These are phyloP conservation scores for Gobionotothen gibberifrons DNA, from an alignment of 2,797 vertebrate genomes.

Conservation along the genomic window DNA sequence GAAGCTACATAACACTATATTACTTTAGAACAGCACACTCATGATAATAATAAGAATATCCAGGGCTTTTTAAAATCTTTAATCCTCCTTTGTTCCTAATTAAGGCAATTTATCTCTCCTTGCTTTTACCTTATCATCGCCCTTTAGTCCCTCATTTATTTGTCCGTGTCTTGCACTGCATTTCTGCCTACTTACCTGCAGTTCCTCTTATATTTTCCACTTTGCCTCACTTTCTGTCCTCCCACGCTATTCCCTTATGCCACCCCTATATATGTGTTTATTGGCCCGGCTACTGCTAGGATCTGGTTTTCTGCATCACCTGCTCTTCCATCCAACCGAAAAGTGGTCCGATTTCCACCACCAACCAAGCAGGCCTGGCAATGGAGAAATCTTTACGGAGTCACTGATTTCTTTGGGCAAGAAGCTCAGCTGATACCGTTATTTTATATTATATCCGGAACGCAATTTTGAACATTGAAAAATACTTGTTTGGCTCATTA, in stretches of 20 bases:
- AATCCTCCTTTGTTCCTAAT: constrained; percentile 63
- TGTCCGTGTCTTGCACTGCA: neutral
- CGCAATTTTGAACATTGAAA: neutral
- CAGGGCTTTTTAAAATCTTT: constrained; percentile 19
- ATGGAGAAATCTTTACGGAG: constrained; percentile 18
- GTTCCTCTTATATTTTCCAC: constrained; percentile 25
- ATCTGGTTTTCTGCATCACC: constrained; percentile 60
- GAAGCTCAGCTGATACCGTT: neutral
- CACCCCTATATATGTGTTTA: neutral
- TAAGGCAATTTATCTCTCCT: constrained; percentile 38
- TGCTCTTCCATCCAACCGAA: constrained; percentile 31
- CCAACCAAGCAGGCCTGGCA: constrained; percentile 11
- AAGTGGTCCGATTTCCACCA: constrained; percentile 19
- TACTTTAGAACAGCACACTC: constrained; percentile 27
- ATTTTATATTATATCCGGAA: neutral
- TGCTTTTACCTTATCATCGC: constrained; percentile 41
- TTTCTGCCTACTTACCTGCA: constrained; percentile 33
- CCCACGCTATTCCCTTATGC: constrained; percentile 32
- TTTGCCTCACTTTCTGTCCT: constrained; percentile 42
- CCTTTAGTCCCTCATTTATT: constrained; percentile 28
- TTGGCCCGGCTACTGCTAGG: constrained; percentile 18
- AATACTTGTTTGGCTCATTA: neutral
- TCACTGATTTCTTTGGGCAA: neutral
- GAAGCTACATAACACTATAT: neutral
- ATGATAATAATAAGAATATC: constrained; percentile 24